Conservation (phyloP, 37 sponge, comb jelly and placozoan species). For the Spongia lamella region DNA sequence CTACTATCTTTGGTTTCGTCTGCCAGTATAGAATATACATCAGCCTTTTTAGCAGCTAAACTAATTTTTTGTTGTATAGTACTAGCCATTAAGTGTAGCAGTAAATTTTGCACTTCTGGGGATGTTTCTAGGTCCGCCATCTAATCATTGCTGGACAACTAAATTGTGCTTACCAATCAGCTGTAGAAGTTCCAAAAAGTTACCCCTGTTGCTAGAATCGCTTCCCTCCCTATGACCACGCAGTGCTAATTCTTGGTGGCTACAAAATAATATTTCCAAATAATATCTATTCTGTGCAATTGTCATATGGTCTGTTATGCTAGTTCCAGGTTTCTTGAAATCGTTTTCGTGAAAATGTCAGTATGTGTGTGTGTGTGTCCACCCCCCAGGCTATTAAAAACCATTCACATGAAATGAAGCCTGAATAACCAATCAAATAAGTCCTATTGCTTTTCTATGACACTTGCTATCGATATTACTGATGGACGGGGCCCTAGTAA, state of each 20-base stretch:
- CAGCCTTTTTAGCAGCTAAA: constrained; percentile 44
- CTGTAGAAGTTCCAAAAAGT: constrained; percentile 55
- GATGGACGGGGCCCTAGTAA: too few species aligned
- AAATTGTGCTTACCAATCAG: constrained; percentile 43
- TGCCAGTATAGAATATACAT: constrained; percentile 55
- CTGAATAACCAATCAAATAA: too few species aligned
- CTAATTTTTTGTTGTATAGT: constrained; percentile 37
- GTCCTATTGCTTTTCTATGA: too few species aligned
- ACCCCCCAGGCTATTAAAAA: too few species aligned
- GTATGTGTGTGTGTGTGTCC: too few species aligned
- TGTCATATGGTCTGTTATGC: too few species aligned
- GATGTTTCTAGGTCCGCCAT: too few species aligned
- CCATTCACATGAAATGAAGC: too few species aligned
- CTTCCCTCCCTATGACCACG: constrained; percentile 62
- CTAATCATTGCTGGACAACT: constrained; percentile 27
- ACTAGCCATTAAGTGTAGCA: constrained; percentile 57
- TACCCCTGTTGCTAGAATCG: constrained; percentile 58
- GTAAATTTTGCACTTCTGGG: constrained; percentile 68
- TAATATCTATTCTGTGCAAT: constrained; percentile 56
- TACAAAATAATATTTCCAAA: constrained; percentile 59
- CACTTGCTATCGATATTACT: too few species aligned
- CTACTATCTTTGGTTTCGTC: constrained; percentile 69
- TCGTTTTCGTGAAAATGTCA: too few species aligned
- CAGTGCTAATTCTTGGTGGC: constrained; percentile 62
- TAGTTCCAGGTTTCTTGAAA: too few species aligned